Evolutionary conservation across 2,113 vertebrate genomes (phyloP).

Genomic region (Orthochromis indermauri): DNA sequence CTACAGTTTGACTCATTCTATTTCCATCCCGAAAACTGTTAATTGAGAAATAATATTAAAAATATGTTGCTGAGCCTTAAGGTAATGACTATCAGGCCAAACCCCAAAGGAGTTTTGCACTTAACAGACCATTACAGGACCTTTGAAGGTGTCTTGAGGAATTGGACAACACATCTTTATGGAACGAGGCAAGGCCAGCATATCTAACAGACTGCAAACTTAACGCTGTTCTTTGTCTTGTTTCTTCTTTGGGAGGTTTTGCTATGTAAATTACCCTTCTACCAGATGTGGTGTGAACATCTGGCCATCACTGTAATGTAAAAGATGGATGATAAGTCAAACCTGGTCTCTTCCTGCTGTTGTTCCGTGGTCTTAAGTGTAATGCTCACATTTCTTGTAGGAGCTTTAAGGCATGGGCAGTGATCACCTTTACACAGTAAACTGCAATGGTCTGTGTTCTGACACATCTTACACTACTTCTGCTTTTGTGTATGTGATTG

Average conservation of each 20-base stretch:
- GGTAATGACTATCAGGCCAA: background rate
- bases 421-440: background rate
- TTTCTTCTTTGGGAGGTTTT: background rate
- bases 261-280: background rate
- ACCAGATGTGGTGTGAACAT: background rate
- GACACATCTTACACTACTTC: background rate
- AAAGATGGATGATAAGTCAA: background rate
- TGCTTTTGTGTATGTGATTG: background rate
- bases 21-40: background rate
- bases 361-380: fast-evolving
- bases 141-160: background rate
- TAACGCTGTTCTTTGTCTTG: background rate
- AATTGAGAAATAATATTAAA: background rate
- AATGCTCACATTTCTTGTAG: background rate
- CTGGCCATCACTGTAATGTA: background rate
- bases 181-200: background rate
- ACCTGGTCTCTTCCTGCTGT: background rate
- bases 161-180: background rate
- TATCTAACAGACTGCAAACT: background rate
- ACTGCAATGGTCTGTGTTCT: background rate
- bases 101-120: background rate
- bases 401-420: background rate
- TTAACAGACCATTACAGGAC: background rate
- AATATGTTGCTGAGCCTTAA: background rate
- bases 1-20: background rate